phyloP scores from a whole-genome alignment of 2,113 vertebrate genomes.

The Menura novaehollandiae region DNA sequence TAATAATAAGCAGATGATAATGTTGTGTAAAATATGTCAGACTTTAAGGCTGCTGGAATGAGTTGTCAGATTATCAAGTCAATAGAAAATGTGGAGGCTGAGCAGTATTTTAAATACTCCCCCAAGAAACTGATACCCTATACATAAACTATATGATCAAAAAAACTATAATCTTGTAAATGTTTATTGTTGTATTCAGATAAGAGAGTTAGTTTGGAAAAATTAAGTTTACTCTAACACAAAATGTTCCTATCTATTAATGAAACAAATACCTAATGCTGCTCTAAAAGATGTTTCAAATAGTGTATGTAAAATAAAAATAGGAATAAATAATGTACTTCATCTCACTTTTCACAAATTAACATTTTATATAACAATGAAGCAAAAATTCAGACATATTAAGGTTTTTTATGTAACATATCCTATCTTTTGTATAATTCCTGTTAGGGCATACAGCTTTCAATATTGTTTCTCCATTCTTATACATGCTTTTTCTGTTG shows the following conservation, averaged over 20 bases:
- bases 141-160: constrained; percentile 64
- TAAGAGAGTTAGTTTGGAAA: constrained; percentile 62
- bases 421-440: constrained; percentile 78
- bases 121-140: constrained; percentile 55
- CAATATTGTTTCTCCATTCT: constrained; percentile 68
- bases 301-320: constrained; percentile 75
- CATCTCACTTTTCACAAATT: constrained; percentile 77
- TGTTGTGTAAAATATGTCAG: constrained; percentile 78
- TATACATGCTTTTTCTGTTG: constrained; percentile 77
- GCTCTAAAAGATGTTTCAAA: constrained; percentile 72
- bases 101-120: constrained; percentile 73
- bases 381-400: constrained; percentile 73
- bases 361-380: constrained; percentile 74
- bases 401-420: constrained; percentile 75
- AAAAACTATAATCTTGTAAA: constrained; percentile 64
- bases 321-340: constrained; percentile 71
- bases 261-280: constrained; percentile 69
- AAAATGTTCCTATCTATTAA: constrained; percentile 63
- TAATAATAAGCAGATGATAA: constrained; percentile 79
- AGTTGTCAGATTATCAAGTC: constrained; percentile 76
- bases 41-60: constrained; percentile 79
- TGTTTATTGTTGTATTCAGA: constrained; percentile 70
- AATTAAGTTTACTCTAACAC: constrained; percentile 65
- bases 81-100: constrained; percentile 61
- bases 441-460: constrained; percentile 74